Base-by-base conservation (phyloP, 2,113 vertebrate genomes). In the Gnathochromis pfefferi region DNA sequence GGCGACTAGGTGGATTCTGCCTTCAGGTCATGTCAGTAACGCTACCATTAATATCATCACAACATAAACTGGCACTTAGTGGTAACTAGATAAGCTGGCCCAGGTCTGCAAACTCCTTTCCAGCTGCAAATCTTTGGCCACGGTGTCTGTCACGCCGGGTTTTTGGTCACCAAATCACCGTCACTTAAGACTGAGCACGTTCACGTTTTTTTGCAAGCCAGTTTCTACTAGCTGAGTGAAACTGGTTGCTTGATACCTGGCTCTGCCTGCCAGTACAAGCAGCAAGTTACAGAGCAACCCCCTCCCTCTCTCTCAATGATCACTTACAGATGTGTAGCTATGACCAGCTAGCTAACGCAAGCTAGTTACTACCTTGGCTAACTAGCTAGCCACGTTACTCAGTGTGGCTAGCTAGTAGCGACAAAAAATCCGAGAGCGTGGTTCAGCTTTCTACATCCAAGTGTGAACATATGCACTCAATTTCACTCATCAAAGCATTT, bases 251-350 rank as follows among this genome's bases (percentile, higher is more conserved):
- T 80, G 82, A 49, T 92, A 92, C 82, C 90, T 87, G 87, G 78
- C 85, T 58, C 68, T 78, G 85, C 35, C 54, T 75, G 87, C 60
- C 93, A 89, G 89, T 63, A 78, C 65, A 89, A 87, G 84, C 85
- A 91, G 84, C 82, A 91, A 85, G 87, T 86, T 87, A 87, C 63
- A 84, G 63, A 82, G 89, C 79, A 91, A 51, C 45, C 88, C 91
- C 90, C 70, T 75, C 70, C 85, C 87, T 90, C 86, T 87, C 87
- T 94, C 57, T 83, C 84, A 81, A 19, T 96, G 94, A 96, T 96
- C 93, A 94, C 94, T 96, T 95, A 95, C 96, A 97, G 96, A 97
- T 97, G 96, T 96, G 94, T 26, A 80, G 89, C 91, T 85, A 51
- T 51, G 73, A 92, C 88, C 91, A 92, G 90, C 86, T 86, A 89